Conservation (phyloP, 2,113 vertebrate species). For the Carollia perspicillata region DNA sequence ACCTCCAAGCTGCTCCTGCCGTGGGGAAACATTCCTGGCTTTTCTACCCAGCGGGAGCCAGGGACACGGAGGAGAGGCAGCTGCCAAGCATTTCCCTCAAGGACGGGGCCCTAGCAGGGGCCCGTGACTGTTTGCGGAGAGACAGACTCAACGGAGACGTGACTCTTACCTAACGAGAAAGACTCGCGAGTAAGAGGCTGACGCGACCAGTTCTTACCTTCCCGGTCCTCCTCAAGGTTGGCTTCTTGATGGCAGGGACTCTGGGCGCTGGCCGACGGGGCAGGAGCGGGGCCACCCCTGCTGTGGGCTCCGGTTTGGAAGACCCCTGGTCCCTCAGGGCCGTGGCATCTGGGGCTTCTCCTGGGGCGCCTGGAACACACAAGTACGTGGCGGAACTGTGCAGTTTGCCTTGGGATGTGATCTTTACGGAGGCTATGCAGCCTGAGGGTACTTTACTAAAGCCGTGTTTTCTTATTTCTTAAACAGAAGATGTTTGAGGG, state of each 20-base stretch:
- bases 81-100: neutral
- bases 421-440: neutral
- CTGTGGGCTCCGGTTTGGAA: conserved; percentile 56
- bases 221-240: conserved; percentile 70
- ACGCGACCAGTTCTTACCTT: conserved; percentile 18
- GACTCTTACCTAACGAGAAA: neutral
- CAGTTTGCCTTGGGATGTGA: accelerated
- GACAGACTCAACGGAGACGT: neutral
- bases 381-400: accelerated
- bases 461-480: neutral
- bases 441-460: neutral
- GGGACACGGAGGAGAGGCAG: neutral
- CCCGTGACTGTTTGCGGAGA: neutral
- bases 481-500: neutral
- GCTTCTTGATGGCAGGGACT: conserved; percentile 81
- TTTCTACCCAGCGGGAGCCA: neutral
- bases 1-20: neutral
- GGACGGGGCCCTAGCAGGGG: neutral
- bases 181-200: neutral
- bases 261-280: conserved; percentile 83
- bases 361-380: conserved; percentile 77
- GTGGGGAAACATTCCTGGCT: neutral
- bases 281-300: conserved; percentile 46
- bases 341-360: conserved; percentile 64
- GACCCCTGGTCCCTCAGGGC: conserved; percentile 53